A percentile compares a stretch with the other conserved stretches of the same genome.
Evolutionary conservation across 1,140 invertebrate species (phyloP).

Genomic region (Scaptomyza graminum): DNA sequence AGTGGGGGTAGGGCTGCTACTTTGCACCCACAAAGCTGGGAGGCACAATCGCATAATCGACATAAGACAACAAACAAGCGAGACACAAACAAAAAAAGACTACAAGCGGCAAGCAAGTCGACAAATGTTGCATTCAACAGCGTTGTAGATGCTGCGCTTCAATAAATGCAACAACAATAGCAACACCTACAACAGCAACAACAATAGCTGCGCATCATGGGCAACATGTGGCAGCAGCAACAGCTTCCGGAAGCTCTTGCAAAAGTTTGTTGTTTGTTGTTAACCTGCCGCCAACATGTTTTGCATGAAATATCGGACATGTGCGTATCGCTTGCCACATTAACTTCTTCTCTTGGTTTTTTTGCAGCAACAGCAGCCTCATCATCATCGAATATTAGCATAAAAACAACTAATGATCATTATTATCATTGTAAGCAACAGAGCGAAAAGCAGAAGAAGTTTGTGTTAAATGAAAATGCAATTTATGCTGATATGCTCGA

Average conservation of each 20-base stretch:
- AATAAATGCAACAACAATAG: slow-evolving; percentile 42
- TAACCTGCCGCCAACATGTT: slow-evolving; percentile 23
- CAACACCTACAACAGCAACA: slow-evolving; percentile 15
- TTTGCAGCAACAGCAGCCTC: background rate
- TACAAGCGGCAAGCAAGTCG: slow-evolving; percentile 2
- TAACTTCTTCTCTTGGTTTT: slow-evolving; percentile 23
- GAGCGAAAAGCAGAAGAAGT: slow-evolving; percentile 37
- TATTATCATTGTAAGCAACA: slow-evolving; percentile 48
- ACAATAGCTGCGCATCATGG: slow-evolving; percentile 21
- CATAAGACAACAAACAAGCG: slow-evolving; percentile 32
- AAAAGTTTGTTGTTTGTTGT: slow-evolving; percentile 38
- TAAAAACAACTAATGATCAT: slow-evolving; percentile 33
- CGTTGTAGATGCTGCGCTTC: slow-evolving; percentile 34
- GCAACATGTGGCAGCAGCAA: slow-evolving; percentile 51
- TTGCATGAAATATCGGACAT: slow-evolving; percentile 50
- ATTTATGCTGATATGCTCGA: slow-evolving; percentile 54
- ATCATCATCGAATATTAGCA: slow-evolving; percentile 50
- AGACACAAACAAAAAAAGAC: slow-evolving; percentile 17
- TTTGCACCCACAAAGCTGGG: slow-evolving; percentile 45
- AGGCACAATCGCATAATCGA: slow-evolving; percentile 58
- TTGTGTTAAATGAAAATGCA: slow-evolving; percentile 44
- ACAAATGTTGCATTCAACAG: slow-evolving; percentile 40
- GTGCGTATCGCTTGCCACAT: slow-evolving; percentile 45
- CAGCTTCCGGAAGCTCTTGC: slow-evolving; percentile 60
- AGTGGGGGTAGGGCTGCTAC: slow-evolving; percentile 15